Conservation (phyloP, 2,113 vertebrate genomes). For the Gopherus evgoodei region DNA sequence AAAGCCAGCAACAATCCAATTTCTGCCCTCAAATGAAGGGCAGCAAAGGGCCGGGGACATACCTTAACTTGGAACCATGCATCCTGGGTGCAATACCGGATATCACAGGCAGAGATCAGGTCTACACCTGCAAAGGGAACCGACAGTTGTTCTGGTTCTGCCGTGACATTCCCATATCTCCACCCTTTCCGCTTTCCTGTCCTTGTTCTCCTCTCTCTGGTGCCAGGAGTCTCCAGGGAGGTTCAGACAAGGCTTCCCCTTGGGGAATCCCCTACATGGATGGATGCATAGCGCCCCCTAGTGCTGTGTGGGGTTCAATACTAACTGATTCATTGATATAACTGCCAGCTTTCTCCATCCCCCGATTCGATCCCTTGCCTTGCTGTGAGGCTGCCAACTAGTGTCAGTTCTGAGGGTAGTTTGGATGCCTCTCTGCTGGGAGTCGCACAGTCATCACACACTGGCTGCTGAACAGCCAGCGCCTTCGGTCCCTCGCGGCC, state of each 20-base stretch:
- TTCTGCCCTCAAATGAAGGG: neutral
- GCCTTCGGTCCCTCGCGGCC: neutral
- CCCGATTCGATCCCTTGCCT: no score
- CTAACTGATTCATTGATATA: neutral
- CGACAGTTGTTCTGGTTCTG: neutral
- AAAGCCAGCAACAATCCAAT: neutral
- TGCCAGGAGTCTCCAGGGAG: neutral
- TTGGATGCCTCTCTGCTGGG: neutral
- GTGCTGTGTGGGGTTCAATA: neutral
- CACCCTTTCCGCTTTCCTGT: neutral
- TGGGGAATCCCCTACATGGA: neutral
- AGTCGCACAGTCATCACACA: no score
- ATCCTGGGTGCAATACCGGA: slow-evolving; percentile 89
- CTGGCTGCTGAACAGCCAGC: neutral
- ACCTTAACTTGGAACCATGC: slow-evolving; percentile 93
- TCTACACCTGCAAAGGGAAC: slow-evolving; percentile 82
- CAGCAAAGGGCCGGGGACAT: neutral
- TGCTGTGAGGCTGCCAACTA: no score
- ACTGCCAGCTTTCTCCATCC: no score
- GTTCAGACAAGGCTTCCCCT: neutral
- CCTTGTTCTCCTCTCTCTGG: neutral
- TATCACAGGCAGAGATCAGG: slow-evolving; percentile 89
- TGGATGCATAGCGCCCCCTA: neutral
- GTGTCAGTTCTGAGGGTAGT: neutral
- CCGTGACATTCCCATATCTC: neutral